Percentiles rank a stretch among this genome's conserved stretches.
These are phyloP conservation scores for Tetramorium alpestre DNA, from an alignment of 1,140 invertebrate genomes.

Conservation along the genomic window DNA sequence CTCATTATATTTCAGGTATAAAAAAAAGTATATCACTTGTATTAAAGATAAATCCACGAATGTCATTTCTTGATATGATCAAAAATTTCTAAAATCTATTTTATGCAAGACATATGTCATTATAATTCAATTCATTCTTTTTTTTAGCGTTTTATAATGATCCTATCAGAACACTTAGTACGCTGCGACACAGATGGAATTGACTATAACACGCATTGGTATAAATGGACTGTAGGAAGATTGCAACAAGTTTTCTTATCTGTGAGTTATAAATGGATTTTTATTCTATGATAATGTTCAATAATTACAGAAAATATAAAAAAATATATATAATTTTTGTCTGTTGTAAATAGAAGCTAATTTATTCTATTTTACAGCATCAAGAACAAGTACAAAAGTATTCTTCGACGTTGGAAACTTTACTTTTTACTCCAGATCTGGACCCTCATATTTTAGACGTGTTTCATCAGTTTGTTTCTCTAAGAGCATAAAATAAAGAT, in stretches of 20 bases:
- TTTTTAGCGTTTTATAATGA: conserved; percentile 97
- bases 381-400: conserved; percentile 99
- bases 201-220: conserved; percentile 98
- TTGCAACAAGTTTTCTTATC: conserved; percentile 97
- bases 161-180: conserved; percentile 97
- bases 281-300: conserved; percentile 19
- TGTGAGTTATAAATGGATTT: conserved; percentile 87
- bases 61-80: neutral
- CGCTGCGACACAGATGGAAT: conserved; percentile 96
- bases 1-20: conserved; percentile 97
- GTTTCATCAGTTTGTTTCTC: conserved; percentile 98
- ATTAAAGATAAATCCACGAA: neutral
- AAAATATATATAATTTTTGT: neutral
- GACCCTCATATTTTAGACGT: conserved; percentile 98
- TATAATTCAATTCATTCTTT: conserved; percentile 67
- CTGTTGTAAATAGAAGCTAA: conserved; percentile 1
- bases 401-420: conserved; percentile 96
- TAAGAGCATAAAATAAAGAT: conserved; percentile 86
- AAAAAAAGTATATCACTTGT: neutral
- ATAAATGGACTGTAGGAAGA: conserved; percentile 97
- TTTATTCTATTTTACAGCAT: conserved; percentile 89
- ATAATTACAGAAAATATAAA: neutral
- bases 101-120: conserved; percentile 39
- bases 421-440: conserved; percentile 98
- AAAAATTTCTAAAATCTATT: conserved; percentile 18